Base-by-base conservation (phyloP, 1,140 invertebrate genomes). In the Zelostemma sp. region DNA sequence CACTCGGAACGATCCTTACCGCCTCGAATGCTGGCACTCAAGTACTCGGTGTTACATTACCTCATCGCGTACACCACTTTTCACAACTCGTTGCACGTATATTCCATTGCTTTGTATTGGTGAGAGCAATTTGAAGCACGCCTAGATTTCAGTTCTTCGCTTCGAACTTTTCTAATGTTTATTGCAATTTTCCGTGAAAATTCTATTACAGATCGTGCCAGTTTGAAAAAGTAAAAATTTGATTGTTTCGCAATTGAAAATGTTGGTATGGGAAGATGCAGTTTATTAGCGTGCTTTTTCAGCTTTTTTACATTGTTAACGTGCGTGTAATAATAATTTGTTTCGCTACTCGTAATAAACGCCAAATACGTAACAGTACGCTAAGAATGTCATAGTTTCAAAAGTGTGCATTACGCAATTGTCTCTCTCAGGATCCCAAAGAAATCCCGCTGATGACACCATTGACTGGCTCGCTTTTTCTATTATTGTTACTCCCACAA, bases 391-490 rank as follows among this genome's bases (percentile, higher is more conserved):
- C 18, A 64, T 63, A 16, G 74, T 73, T 61, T 82, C 80, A 53
- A 76, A 76, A 0, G 59, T 72, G 17, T 81, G 79, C 1, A 46
- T 73, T 0, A 77, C 69, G 49, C 80, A 86, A 69, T 79, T 77
- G 40, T 86, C 83, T 55, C 48, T 81, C 0, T 76, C 55, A 6
- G 47, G 53, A 16, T 86, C 82, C 77, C 83, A 83, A 1, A 86
- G 43, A 46, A 81, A 82, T 46, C 79, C 78, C 35, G 80, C 28
- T 0, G 73, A 58, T 4, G 72, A 63, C 9, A 78, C 49, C 6
- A 83, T 4, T 1, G 78, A 77, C 50, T 86, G 82, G 57, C 78
- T 77, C 31, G 57, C 51, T 64, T 85, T 86, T 59, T 86, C 82
- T 11, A 77, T 71, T 11, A 85, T 77, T 12, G 74, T 79, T 5